Evolutionary conservation across 2,113 vertebrate genomes (phyloP), one percentile per base, ranked within the genome.

Genomic region (Callionymus lyra): DNA sequence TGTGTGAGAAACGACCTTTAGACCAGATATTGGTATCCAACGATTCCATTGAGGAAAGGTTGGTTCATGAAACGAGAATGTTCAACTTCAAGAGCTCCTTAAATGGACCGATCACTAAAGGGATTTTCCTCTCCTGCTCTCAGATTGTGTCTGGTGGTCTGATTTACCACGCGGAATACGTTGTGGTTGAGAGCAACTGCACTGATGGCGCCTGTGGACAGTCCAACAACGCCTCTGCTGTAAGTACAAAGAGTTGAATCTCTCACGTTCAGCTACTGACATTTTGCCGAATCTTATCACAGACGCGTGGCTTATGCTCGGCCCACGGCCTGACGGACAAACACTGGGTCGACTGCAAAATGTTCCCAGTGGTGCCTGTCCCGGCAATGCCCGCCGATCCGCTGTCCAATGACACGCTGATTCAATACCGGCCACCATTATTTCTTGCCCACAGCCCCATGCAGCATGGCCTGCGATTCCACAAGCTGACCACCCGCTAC

Each of bases 121-220:
- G 8, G 19, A 10, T 21, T 32, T 32, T 44, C 40, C 2, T 35
- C 41, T 2, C 9, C 8, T 65, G 32, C 11, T 74, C 63, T 52
- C 71, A 87, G 86, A 0, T 81, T n/a, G 59, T 84, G 17, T 6
- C 47, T 36, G 63, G 73, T 11, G 80, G 67, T 1, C 1, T 12
- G 1, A 13, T 10, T 2, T 63, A 62, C 52, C 36, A 8, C 1
- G 66, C 65, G 15, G 86, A 87, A 64, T 87, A 74, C 45, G 53
- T 80, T 37, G 14, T 86, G 0, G 57, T 56, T 36, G 83, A 82
- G 49, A 82, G 78, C 1, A 80, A 80, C 37, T 87, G 86, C 63
- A 80, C 74, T 2, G 48, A 68, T 12, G 71, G 33, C 3, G 16
- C 4, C 39, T 86, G 85, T 4, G 43, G 53, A 15, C 67, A 76